A percentile compares a stretch with the other conserved stretches of the same genome.
Evolutionary conservation across 2,888 invertebrate species (phyloP).

Genomic region (Tanytarsus gracilentus): DNA sequence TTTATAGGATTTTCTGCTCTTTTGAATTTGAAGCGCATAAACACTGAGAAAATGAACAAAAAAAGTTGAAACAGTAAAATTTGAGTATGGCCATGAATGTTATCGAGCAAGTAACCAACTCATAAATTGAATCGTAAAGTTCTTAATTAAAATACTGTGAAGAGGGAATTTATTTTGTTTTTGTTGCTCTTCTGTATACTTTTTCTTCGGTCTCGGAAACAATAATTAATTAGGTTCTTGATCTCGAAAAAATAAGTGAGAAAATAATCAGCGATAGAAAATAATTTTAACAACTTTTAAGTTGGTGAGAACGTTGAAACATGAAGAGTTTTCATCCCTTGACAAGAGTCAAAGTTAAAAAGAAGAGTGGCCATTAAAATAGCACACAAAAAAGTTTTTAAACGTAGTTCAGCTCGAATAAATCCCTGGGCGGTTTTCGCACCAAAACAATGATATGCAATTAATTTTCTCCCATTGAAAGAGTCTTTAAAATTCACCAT

Average conservation of each 20-base stretch:
- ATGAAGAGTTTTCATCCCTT: too few species aligned
- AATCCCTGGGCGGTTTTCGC: neutral
- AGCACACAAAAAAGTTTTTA: neutral
- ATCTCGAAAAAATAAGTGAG: too few species aligned
- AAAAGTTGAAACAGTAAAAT: constrained; percentile 10
- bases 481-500: too few species aligned
- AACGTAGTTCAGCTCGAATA: neutral
- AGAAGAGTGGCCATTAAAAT: neutral
- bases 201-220: too few species aligned
- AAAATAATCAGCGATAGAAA: too few species aligned
- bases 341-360: neutral
- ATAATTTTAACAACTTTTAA: too few species aligned
- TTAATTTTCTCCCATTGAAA: neutral
- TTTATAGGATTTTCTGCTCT: constrained; percentile 14
- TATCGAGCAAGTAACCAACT: neutral
- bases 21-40: neutral
- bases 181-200: too few species aligned
- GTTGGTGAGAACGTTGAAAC: too few species aligned
- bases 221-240: too few species aligned
- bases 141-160: constrained; percentile 13
- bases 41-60: neutral
- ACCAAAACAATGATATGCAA: neutral
- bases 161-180: neutral
- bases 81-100: constrained; percentile 5
- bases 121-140: constrained; percentile 8